A percentile compares a stretch with the other conserved stretches of the same genome.
These are phyloP conservation scores for Sebastes flavidus DNA, from an alignment of 2,797 vertebrate genomes.

Conservation along the genomic window DNA sequence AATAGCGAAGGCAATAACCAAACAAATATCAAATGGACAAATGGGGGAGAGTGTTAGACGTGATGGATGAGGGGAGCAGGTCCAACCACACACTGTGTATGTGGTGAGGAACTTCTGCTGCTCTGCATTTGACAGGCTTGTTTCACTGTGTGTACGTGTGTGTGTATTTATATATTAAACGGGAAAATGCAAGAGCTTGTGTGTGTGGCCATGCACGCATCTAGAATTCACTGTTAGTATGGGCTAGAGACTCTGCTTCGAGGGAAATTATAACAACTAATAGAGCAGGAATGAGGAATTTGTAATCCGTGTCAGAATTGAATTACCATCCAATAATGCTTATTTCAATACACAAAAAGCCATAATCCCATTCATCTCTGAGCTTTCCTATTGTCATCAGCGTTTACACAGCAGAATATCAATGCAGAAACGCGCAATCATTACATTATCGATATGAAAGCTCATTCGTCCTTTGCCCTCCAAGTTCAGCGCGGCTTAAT, in stretches of 20 bases:
- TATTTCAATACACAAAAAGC: slow-evolving; percentile 71
- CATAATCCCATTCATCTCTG: slow-evolving; percentile 72
- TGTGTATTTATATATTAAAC: slow-evolving; percentile 29
- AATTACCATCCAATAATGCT: slow-evolving; percentile 78
- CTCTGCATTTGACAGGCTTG: slow-evolving; percentile 51
- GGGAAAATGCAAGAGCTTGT: not conserved
- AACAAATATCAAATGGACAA: slow-evolving; percentile 81
- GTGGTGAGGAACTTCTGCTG: slow-evolving; percentile 45
- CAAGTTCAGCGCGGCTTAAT: slow-evolving; percentile 61
- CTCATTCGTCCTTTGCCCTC: slow-evolving; percentile 61
- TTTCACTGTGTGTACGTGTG: slow-evolving; percentile 14
- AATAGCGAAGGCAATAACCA: slow-evolving; percentile 76
- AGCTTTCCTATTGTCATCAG: slow-evolving; percentile 56
- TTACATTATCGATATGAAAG: slow-evolving; percentile 62
- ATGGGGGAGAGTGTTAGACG: slow-evolving; percentile 67
- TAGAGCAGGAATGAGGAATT: slow-evolving; percentile 70
- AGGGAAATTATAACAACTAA: slow-evolving; percentile 62
- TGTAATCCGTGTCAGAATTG: slow-evolving; percentile 70
- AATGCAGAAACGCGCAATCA: slow-evolving; percentile 55
- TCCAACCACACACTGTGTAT: slow-evolving; percentile 46
- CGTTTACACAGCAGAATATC: slow-evolving; percentile 55
- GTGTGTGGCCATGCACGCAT: slow-evolving; percentile 13
- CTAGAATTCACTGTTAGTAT: slow-evolving; percentile 44
- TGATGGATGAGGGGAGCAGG: slow-evolving; percentile 68
- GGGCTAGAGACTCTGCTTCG: slow-evolving; percentile 31